Evolutionary conservation across 2,797 vertebrate species (phyloP).

Genomic region (Eurystomus glaucurus): DNA sequence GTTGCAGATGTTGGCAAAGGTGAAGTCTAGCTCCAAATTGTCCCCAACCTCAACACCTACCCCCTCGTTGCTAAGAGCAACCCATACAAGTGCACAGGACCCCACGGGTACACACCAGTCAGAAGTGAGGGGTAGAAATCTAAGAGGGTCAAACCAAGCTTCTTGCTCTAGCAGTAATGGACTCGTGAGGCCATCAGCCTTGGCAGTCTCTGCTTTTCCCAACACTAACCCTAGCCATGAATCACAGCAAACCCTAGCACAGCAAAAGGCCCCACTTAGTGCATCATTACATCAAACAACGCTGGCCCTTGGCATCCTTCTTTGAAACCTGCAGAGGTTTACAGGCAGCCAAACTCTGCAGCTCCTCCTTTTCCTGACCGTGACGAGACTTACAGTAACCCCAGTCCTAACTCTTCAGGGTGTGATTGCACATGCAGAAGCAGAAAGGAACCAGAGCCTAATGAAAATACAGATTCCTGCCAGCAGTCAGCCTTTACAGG

Average conservation of each 20-base stretch:
- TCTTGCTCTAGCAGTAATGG: fast-evolving
- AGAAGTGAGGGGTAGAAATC: background rate
- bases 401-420: too few relatives aligned
- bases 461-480: background rate
- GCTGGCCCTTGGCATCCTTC: background rate
- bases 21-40: background rate
- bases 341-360: background rate
- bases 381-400: background rate
- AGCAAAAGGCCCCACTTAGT: background rate
- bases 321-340: background rate
- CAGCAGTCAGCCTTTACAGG: background rate
- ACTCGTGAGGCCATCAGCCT: background rate
- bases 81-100: background rate
- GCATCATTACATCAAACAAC: fast-evolving
- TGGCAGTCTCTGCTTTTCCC: background rate
- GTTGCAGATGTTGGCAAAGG: background rate
- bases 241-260: background rate
- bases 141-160: background rate
- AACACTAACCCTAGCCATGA: background rate
- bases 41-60: background rate
- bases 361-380: background rate
- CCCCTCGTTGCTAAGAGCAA: background rate
- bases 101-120: background rate
- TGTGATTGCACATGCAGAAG: fast-evolving
- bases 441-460: background rate